phyloP scores from a whole-genome alignment of 1,140 invertebrate genomes.

The Chrysoperla carnea region DNA sequence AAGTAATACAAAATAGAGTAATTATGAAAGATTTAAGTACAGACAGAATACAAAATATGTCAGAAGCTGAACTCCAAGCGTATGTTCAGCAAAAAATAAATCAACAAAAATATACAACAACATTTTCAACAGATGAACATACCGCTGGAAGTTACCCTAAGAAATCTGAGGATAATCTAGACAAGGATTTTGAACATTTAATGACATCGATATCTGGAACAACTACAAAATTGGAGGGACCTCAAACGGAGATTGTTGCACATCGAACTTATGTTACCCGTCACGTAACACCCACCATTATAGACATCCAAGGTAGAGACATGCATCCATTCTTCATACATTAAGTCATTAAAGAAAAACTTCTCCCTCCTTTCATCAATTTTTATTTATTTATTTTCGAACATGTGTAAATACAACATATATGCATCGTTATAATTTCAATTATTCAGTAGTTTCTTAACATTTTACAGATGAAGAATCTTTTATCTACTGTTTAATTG shows the following conservation, averaged over 20 bases:
- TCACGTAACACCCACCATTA: constrained; percentile 3
- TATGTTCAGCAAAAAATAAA: constrained; percentile 10
- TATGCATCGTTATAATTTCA: background rate
- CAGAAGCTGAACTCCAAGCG: constrained; percentile 12
- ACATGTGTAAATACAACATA: background rate
- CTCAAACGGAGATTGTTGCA: background rate
- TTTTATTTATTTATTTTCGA: background rate
- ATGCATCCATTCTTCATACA: too few species aligned
- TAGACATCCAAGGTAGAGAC: constrained; percentile 2
- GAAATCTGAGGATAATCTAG: background rate
- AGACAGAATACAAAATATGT: constrained; percentile 9
- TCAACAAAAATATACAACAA: constrained; percentile 3
- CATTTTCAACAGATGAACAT: background rate
- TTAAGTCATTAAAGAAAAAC: too few species aligned
- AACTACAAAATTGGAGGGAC: too few species aligned
- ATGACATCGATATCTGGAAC: too few species aligned
- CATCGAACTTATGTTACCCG: constrained; percentile 6
- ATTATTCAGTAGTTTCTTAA: background rate
- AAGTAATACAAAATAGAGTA: constrained; percentile 27
- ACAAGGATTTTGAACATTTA: too few species aligned
- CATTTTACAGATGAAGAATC: background rate
- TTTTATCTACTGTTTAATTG: background rate
- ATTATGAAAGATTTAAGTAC: constrained; percentile 21
- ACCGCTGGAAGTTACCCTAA: constrained; percentile 3
- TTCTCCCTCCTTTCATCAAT: background rate